These are phyloP conservation scores for Pungitius pungitius DNA, from an alignment of 2,113 vertebrate species.

Conservation along the genomic window DNA sequence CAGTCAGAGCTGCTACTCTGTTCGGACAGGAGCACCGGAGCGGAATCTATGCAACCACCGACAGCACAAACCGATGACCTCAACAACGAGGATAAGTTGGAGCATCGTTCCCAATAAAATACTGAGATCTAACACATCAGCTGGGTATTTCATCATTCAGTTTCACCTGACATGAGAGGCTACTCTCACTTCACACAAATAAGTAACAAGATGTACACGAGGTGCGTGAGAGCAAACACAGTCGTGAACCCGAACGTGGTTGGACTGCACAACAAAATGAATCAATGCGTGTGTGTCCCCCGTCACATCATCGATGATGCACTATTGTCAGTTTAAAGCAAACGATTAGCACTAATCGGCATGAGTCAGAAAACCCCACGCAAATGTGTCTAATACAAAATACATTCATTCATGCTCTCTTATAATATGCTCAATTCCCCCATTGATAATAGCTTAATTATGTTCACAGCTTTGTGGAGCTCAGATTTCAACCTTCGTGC, in stretches of 20 bases:
- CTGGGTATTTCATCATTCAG: background rate
- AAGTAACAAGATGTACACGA: too few relatives aligned
- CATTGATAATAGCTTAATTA: too few relatives aligned
- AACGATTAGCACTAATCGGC: background rate
- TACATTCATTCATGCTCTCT: background rate
- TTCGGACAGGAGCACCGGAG: slow-evolving; percentile 43
- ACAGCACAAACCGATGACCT: slow-evolving; percentile 21
- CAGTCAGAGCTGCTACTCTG: background rate
- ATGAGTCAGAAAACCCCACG: background rate
- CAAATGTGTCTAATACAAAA: background rate
- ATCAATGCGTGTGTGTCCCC: background rate
- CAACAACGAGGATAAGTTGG: slow-evolving; percentile 1
- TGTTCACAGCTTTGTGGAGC: too few relatives aligned
- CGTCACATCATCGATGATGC: background rate
- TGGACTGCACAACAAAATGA: background rate
- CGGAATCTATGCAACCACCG: slow-evolving; percentile 24
- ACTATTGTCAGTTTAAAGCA: background rate
- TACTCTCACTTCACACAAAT: background rate
- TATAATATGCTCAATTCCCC: too few relatives aligned
- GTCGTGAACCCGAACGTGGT: background rate
- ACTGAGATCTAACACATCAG: slow-evolving; percentile 37
- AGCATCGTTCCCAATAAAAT: slow-evolving; percentile 23
- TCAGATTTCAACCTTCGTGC: too few relatives aligned
- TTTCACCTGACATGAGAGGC: background rate
- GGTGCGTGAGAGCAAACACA: background rate